Evolutionary conservation across 2,888 invertebrate species (phyloP).

Genomic region (Seladonia tumulorum): DNA sequence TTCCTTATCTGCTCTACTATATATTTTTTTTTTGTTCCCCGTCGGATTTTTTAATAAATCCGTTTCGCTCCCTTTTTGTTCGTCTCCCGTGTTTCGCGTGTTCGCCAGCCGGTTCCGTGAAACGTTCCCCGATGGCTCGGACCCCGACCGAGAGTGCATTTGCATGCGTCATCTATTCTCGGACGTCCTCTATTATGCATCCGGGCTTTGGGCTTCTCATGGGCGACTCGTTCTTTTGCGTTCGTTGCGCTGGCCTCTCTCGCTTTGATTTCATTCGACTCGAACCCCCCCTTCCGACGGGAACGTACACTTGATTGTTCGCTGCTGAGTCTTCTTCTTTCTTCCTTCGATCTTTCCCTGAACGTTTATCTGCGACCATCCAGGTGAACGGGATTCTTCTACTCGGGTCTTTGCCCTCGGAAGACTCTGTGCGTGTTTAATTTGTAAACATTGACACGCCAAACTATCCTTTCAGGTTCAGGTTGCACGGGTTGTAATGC

Average conservation of each 20-base stretch:
- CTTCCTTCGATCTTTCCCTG: background rate
- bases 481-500: background rate
- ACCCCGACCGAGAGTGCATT: slow-evolving; percentile 8
- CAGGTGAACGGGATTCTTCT: background rate
- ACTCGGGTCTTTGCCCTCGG: background rate
- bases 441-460: background rate
- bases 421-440: background rate
- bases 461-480: no score
- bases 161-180: slow-evolving; percentile 4
- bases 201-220: background rate
- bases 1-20: background rate
- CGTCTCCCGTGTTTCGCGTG: slow-evolving; percentile 1
- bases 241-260: background rate
- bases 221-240: background rate
- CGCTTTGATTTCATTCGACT: slow-evolving; percentile 6
- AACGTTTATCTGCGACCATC: background rate
- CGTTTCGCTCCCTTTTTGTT: slow-evolving; percentile 17
- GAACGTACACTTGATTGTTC: background rate
- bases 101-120: slow-evolving; percentile 18
- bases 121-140: slow-evolving; percentile 25
- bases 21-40: background rate
- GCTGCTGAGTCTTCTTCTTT: background rate
- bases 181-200: slow-evolving; percentile 19
- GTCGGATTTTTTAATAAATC: slow-evolving; percentile 50
- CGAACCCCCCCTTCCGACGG: background rate